phyloP scores from a whole-genome alignment of 2,888 invertebrate species.

The Latrodectus hesperus region DNA sequence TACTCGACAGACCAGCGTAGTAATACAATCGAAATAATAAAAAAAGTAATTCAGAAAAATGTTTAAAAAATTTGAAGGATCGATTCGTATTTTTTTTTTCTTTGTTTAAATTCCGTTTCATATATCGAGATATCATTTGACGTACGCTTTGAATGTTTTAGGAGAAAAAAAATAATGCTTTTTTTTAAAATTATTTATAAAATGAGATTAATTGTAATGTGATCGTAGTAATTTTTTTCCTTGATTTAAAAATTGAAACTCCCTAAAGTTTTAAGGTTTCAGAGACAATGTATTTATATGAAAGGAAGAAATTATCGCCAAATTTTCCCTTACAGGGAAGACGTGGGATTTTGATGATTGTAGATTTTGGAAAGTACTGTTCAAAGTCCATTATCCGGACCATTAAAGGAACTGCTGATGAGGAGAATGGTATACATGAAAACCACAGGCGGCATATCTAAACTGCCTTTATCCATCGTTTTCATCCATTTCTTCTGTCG shows the following conservation, averaged over 20 bases:
- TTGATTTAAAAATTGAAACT: constrained; percentile 22
- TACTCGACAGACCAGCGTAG: neutral
- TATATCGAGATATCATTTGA: too few relatives aligned
- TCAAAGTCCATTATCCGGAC: constrained; percentile 58
- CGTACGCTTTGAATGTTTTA: too few relatives aligned
- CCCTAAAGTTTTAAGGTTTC: constrained; percentile 58
- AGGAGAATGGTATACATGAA: constrained; percentile 49
- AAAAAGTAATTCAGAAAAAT: neutral
- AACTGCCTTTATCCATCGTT: constrained; percentile 43
- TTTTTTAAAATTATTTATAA: too few relatives aligned
- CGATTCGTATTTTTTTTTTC: constrained; percentile 7
- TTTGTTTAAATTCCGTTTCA: constrained; percentile 1
- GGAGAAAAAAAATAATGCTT: too few relatives aligned
- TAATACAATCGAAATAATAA: constrained; percentile 44
- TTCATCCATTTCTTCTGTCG: constrained; percentile 3
- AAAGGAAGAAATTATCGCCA: constrained; percentile 29
- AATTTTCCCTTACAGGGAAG: constrained; percentile 17
- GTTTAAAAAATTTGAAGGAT: neutral
- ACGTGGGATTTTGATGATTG: constrained; percentile 50
- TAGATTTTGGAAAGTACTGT: constrained; percentile 43
- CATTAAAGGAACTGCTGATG: constrained; percentile 66
- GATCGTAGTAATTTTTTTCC: neutral
- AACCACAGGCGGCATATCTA: constrained; percentile 37
- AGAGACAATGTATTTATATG: constrained; percentile 51
- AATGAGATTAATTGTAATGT: too few relatives aligned